A percentile compares a stretch with the other conserved stretches of the same genome.
Conservation (phyloP, 2,113 vertebrate species). For the Laticauda laticaudata region DNA sequence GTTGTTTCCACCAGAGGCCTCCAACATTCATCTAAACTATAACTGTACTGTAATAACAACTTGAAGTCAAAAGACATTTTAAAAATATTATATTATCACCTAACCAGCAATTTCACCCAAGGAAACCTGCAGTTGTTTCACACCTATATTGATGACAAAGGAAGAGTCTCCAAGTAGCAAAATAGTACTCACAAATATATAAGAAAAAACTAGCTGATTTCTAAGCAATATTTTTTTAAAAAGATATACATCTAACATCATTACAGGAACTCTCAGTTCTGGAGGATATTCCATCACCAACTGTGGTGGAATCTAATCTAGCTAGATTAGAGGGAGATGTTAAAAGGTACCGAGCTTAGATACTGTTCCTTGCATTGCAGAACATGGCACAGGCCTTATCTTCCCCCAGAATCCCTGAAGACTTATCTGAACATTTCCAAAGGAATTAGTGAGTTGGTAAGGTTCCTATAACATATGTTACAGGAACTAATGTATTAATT, state of each 20-base stretch:
- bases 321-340: neutral
- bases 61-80: too few relatives aligned
- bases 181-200: neutral
- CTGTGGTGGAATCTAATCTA: neutral
- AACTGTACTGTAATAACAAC: too few relatives aligned
- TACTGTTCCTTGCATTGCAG: neutral
- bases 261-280: neutral
- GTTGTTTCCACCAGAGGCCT: too few relatives aligned
- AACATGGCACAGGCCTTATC: neutral
- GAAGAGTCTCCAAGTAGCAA: neutral
- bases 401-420: neutral
- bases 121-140: neutral
- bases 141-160: neutral
- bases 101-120: neutral
- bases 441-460: neutral
- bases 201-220: neutral
- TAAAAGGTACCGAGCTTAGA: neutral
- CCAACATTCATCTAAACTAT: too few relatives aligned
- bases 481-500: neutral
- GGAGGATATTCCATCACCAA: neutral
- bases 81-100: too few relatives aligned
- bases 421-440: neutral
- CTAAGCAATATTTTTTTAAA: neutral
- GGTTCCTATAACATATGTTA: neutral
- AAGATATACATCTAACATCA: neutral